Evolutionary conservation across 2,797 vertebrate species (phyloP).

Genomic region (Sparidentex hasta): DNA sequence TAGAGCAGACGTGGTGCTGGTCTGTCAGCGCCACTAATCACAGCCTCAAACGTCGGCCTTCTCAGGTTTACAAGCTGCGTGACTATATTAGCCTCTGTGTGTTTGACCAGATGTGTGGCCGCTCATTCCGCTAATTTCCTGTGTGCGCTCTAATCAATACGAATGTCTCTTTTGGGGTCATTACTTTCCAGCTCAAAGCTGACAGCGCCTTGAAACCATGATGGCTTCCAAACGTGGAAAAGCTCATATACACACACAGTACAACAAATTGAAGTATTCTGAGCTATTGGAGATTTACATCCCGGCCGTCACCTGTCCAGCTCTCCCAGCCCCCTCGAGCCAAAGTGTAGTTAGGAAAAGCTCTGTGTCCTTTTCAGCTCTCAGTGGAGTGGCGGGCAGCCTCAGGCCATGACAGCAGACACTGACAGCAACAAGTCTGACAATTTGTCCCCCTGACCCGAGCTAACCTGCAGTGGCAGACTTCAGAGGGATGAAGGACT

Average conservation of each 20-base stretch:
- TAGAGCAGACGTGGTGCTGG: conserved; percentile 2
- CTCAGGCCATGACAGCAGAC: conserved; percentile 30
- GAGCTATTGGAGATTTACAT: too few relatives aligned
- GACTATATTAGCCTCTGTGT: conserved; percentile 10
- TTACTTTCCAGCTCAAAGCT: background rate
- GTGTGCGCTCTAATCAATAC: background rate
- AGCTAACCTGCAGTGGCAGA: conserved; percentile 51
- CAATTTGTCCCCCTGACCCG: conserved; percentile 58
- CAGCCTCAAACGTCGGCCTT: conserved; percentile 4
- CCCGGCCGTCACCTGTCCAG: background rate
- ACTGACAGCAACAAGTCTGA: conserved; percentile 41
- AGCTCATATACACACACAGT: background rate
- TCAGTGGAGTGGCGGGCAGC: conserved; percentile 15
- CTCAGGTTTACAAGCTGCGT: conserved; percentile 18
- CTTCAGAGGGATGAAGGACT: conserved; percentile 49
- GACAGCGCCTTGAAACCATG: background rate
- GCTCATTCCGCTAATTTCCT: background rate
- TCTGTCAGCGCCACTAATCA: conserved; percentile 12
- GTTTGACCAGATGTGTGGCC: conserved; percentile 15
- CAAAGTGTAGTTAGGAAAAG: background rate
- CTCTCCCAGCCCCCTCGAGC: background rate
- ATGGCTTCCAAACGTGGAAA: background rate
- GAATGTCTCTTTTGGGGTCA: background rate
- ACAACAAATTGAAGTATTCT: too few relatives aligned
- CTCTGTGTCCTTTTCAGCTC: conserved; percentile 10